A percentile compares a stretch with the other conserved stretches of the same genome.
Evolutionary conservation across 2,113 vertebrate genomes (phyloP).

Genomic region (Oncorhynchus masou): DNA sequence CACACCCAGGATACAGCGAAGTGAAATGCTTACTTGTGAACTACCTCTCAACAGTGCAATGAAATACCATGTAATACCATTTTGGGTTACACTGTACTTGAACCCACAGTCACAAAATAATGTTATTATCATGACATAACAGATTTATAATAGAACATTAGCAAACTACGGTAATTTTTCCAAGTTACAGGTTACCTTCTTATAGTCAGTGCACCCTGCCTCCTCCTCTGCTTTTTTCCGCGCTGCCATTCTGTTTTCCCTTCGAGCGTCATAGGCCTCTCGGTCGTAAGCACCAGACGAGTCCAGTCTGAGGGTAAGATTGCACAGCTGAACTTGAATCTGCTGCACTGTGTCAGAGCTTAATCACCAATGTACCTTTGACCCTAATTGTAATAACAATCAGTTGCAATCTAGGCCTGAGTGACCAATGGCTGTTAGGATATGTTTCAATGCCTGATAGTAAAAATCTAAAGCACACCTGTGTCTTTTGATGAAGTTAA

Average conservation of each 20-base stretch:
- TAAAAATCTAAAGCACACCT: background rate
- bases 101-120: too few species aligned
- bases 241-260: constrained; percentile 81
- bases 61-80: too few species aligned
- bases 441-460: background rate
- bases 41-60: too few species aligned
- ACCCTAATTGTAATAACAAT: background rate
- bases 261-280: constrained; percentile 76
- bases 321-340: too few species aligned
- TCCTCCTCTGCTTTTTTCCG: constrained; percentile 80
- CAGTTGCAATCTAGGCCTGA: background rate
- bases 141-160: background rate
- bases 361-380: background rate
- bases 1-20: constrained; percentile 16
- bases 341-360: background rate
- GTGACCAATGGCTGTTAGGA: background rate
- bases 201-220: constrained; percentile 78
- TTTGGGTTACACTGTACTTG: too few species aligned
- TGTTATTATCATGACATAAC: background rate
- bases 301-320: constrained; percentile 72
- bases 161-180: too few species aligned
- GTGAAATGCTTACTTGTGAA: too few species aligned
- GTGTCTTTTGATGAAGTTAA: background rate
- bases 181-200: constrained; percentile 71
- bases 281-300: constrained; percentile 65